Base-by-base conservation (phyloP, 2,113 vertebrate genomes). In the Orthochromis malagaraziensis region DNA sequence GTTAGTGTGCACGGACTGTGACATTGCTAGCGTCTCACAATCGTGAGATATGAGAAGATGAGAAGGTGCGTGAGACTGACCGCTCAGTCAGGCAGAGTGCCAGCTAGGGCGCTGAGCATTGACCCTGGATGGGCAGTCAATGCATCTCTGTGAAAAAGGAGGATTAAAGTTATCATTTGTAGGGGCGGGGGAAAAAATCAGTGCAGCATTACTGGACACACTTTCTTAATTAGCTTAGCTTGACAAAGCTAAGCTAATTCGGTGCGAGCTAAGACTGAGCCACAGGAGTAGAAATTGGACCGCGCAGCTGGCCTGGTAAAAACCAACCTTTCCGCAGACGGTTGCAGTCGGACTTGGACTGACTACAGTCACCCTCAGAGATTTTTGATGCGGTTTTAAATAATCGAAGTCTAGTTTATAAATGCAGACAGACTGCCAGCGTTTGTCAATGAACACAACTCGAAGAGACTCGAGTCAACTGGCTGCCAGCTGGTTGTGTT, bases 141-240 rank as follows among this genome's bases (percentile, higher is more conserved):
- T 40, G 35, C 11, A 42, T 70, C n/a, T 24, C 65, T 6, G 12
- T 24, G n/a, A 13, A 65, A 65, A 38, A 65, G 1, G 17, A 21
- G 63, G 33, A 40, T 68, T 68, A 40, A 68, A 68, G 17, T 40
- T 38, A 40, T 2, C 0, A 38, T 68, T 68, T 38, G 33, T 65
- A 21, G 60, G 6, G 60, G 9, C 1, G 31, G 31, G 26, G 3
- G 0, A 0, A 0, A 6, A 38, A 35, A 65, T 38, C 33, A 65
- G 19, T 38, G 33, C 33, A 38, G 33, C 33, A 68, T 13, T 13
- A 8, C 19, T 68, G 19, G 10, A 65, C 19, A 65, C 60, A 38
- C 60, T 65, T 65, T n/a, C 60, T 65, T 65, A 65, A 65, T 65
- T 38, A 21, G 60, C 60, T 65, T 38, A 0, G 33, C 33, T 65